These are phyloP conservation scores for Osedax frankpressi DNA, from an alignment of 2,888 invertebrate genomes.

Conservation along the genomic window DNA sequence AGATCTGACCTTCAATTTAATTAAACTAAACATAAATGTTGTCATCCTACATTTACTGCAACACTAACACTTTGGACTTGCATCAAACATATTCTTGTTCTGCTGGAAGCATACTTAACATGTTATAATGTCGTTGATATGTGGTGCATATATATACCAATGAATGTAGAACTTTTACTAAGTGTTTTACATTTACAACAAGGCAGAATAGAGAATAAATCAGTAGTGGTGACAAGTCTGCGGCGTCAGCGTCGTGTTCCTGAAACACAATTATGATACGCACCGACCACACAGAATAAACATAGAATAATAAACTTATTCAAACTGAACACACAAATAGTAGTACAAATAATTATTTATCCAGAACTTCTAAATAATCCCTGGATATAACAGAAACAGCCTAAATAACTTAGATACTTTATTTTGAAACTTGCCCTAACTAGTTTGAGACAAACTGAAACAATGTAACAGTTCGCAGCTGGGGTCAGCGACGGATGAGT, in stretches of 20 bases:
- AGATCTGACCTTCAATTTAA: neutral
- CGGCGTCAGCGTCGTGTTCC: neutral
- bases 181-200: neutral
- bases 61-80: neutral
- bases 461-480: neutral
- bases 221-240: neutral
- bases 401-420: neutral
- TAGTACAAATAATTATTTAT: no score
- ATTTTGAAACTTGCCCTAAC: neutral
- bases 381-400: neutral
- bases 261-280: neutral
- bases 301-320: neutral
- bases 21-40: neutral
- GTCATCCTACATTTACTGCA: neutral
- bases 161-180: neutral
- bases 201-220: neutral
- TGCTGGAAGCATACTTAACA: no score
- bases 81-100: no score
- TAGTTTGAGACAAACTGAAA: neutral
- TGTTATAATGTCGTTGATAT: no score
- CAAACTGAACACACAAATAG: neutral
- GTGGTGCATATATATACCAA: neutral
- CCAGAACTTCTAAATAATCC: neutral
- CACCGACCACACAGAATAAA: neutral
- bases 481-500: neutral